Base-by-base conservation (phyloP, 2,113 vertebrate genomes). In the Mugil cephalus region DNA sequence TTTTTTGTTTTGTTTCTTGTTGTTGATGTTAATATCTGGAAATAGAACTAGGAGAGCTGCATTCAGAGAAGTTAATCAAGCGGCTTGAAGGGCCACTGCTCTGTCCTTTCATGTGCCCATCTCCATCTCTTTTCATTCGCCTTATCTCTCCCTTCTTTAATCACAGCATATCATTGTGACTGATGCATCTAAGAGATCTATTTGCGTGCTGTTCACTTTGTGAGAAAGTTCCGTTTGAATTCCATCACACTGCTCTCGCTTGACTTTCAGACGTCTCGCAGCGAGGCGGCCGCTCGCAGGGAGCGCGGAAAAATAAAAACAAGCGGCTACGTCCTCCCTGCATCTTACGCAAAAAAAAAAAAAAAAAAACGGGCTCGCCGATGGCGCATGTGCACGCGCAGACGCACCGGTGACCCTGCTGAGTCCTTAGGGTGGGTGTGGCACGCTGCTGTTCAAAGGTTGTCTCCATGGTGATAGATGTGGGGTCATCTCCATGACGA, bases 401-500 rank as follows among this genome's bases (percentile, higher is more conserved):
- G 43, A 45, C 13, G 39, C 52, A 60, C 46, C 50, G 11, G 45
- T 38, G 63, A 73, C 73, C 69, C 66, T 75, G 69, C 79, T 50
- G 61, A 78, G 71, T 79, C 78, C 58, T 79, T 34, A 68, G 56
- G 67, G 66, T 79, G 82, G 78, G 88, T 85, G 91, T 83, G 82
- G 79, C 59, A 46, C 65, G 45, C 82, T 12, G 6, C 54, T 10
- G 56, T 68, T 73, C 79, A 88, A 73, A 80, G 82, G 82, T 86
- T 83, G 83, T 90, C 85, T 84, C 90, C 88, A 87, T 86, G 73
- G 88, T 91, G 87, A 91, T 90, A 77, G 81, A 91, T 90, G 85
- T 79, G 71, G 87, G 88, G 91, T 93, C 87, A 87, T 91, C 88
- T 78, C 89, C 87, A 87, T 89, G 86, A 82, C 84, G 81, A 91